These are phyloP conservation scores for Leistus spinibarbis DNA, from an alignment of 2,888 invertebrate genomes.

Conservation along the genomic window DNA sequence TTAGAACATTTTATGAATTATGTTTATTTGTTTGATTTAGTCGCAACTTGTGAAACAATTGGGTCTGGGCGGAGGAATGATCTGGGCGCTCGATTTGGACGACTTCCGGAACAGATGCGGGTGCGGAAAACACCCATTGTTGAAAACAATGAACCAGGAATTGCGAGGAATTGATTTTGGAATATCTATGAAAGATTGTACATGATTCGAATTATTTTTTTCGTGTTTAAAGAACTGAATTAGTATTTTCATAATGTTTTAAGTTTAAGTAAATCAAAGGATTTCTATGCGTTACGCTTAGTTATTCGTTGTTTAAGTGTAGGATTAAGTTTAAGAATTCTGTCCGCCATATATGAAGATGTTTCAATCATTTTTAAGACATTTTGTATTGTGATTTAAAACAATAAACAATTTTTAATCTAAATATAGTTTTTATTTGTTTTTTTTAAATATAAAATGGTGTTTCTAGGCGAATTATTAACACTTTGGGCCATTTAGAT, in stretches of 20 bases:
- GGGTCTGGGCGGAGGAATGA: conserved; percentile 73
- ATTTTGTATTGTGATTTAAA: neutral
- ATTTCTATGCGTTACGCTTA: too few relatives aligned
- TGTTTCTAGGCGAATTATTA: too few relatives aligned
- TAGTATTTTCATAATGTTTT: neutral
- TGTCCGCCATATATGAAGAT: neutral
- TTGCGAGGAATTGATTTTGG: conserved; percentile 58
- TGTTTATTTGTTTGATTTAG: conserved; percentile 49
- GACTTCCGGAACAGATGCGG: conserved; percentile 73
- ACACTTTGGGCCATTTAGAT: too few relatives aligned
- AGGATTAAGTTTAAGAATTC: neutral
- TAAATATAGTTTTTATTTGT: too few relatives aligned
- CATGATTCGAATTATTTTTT: conserved; percentile 41
- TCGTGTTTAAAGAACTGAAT: neutral
- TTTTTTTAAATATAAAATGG: too few relatives aligned
- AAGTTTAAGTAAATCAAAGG: neutral
- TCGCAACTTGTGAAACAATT: conserved; percentile 64
- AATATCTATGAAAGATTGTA: conserved; percentile 58
- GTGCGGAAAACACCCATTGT: conserved; percentile 70
- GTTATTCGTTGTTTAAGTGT: neutral
- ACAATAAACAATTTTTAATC: conserved; percentile 1
- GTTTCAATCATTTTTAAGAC: neutral
- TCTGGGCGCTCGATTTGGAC: conserved; percentile 81
- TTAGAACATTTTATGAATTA: too few relatives aligned
- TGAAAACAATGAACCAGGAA: conserved; percentile 68